Evolutionary conservation across 2,797 vertebrate species (phyloP).

Genomic region (Esox lucius): DNA sequence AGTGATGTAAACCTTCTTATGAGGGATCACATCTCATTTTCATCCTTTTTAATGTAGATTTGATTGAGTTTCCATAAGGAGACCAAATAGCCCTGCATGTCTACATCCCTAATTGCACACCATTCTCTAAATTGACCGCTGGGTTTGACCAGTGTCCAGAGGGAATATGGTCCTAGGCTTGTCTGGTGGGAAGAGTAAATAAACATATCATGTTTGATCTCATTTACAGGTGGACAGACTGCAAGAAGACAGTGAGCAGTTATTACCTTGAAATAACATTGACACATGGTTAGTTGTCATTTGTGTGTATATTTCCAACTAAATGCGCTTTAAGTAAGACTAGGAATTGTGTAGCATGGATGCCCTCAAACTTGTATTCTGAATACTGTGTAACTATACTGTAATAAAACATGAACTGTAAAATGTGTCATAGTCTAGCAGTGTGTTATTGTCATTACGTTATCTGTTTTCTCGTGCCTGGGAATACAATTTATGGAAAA

Average conservation of each 20-base stretch:
- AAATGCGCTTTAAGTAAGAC: neutral
- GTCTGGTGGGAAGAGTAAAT: constrained; percentile 1
- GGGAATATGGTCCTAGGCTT: no score
- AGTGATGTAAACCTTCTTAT: no score
- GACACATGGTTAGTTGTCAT: constrained; percentile 46
- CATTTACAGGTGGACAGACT: constrained; percentile 42
- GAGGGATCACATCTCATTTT: no score
- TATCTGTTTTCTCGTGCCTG: neutral
- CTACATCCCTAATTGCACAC: no score
- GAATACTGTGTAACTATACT: neutral
- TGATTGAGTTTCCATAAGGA: no score
- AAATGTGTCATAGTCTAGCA: neutral
- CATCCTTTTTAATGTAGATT: no score
- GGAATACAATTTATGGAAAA: neutral
- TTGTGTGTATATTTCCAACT: constrained; percentile 35
- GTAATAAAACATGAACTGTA: neutral
- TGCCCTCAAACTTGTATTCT: neutral
- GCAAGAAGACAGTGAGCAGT: constrained; percentile 30
- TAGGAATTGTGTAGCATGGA: neutral
- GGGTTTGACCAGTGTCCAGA: no score
- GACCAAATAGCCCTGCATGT: no score
- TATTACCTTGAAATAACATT: constrained; percentile 20
- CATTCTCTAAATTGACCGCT: no score
- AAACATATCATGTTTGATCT: constrained; percentile 29
- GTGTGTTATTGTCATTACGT: neutral